These are phyloP conservation scores for Hypocryptadius cinnamomeus DNA, from an alignment of 2,113 vertebrate genomes.

Conservation along the genomic window DNA sequence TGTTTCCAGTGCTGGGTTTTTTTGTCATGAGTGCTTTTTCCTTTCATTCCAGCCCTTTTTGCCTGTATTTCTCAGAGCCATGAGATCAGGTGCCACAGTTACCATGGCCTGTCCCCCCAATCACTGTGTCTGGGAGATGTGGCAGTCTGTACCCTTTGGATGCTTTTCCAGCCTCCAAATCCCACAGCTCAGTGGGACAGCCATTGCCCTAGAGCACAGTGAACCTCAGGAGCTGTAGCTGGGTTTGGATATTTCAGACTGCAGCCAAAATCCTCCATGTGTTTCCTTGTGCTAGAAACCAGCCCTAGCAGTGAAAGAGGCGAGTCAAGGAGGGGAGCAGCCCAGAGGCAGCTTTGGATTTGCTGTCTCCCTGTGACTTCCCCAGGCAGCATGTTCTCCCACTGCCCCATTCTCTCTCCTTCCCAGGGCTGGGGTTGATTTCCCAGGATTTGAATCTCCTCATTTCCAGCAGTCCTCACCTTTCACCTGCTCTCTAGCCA, in stretches of 20 bases:
- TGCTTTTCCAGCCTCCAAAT: neutral
- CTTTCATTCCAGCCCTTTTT: neutral
- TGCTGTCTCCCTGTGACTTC: neutral
- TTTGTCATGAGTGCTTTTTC: neutral
- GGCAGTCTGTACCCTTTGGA: neutral
- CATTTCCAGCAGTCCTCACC: neutral
- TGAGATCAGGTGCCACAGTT: neutral
- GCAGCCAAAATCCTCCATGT: neutral
- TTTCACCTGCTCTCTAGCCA: neutral
- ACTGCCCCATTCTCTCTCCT: neutral
- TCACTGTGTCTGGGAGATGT: neutral
- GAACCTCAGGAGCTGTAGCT: neutral
- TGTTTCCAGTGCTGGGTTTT: neutral
- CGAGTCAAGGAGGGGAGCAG: neutral
- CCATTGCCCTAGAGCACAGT: neutral
- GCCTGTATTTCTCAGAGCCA: neutral
- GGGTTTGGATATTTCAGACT: neutral
- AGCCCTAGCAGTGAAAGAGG: neutral
- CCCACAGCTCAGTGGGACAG: neutral
- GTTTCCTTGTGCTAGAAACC: neutral
- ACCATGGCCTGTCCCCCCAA: rapidly evolving
- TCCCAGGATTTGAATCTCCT: neutral
- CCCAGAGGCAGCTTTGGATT: neutral
- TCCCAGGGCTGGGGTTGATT: neutral
- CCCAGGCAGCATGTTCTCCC: neutral